These are phyloP conservation scores for Aselliscus stoliczkanus DNA, from an alignment of 2,797 vertebrate genomes.

Conservation along the genomic window DNA sequence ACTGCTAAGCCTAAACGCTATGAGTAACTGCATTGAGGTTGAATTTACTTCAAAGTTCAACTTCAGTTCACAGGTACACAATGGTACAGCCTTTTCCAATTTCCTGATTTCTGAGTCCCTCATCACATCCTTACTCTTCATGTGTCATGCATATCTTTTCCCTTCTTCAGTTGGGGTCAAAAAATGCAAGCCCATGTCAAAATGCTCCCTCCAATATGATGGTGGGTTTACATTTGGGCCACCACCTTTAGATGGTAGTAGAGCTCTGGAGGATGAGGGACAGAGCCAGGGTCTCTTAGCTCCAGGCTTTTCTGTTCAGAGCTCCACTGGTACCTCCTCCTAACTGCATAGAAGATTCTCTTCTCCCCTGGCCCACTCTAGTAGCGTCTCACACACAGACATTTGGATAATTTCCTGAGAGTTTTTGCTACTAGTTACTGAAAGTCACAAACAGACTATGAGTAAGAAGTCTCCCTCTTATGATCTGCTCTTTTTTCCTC, in stretches of 20 bases:
- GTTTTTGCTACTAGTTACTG: background rate
- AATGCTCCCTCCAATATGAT: background rate
- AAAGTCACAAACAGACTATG: background rate
- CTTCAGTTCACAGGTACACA: background rate
- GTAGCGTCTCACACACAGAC: background rate
- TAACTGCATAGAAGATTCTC: background rate
- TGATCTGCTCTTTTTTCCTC: background rate
- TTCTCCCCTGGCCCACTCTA: rapidly evolving
- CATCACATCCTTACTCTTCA: background rate
- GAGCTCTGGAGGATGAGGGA: background rate
- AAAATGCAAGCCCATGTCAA: background rate
- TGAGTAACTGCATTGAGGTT: background rate
- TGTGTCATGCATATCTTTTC: background rate
- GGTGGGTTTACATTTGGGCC: background rate
- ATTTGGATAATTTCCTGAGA: background rate
- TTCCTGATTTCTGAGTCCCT: background rate
- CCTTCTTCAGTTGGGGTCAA: background rate
- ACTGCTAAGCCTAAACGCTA: background rate
- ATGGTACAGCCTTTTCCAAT: background rate
- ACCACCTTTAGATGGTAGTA: background rate
- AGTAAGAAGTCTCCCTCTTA: background rate
- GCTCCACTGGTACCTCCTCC: too few relatives aligned
- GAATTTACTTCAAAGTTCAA: background rate
- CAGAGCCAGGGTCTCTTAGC: background rate
- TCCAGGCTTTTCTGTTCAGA: background rate